Base-by-base conservation (phyloP, 1,140 invertebrate genomes). In the Drosophila grimshawi region DNA sequence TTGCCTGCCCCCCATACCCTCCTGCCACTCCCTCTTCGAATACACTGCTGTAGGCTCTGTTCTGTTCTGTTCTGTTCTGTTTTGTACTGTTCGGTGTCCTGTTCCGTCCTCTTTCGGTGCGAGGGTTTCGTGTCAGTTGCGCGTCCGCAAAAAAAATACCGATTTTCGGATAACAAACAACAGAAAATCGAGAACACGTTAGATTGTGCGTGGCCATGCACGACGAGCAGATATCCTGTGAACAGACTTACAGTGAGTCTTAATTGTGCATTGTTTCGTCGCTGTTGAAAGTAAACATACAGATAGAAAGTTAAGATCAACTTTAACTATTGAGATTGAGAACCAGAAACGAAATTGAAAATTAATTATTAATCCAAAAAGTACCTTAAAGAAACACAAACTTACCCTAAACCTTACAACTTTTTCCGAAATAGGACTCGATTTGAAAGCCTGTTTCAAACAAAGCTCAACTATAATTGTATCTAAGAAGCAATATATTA, bases 121-220 rank as follows among this genome's bases (percentile, higher is more conserved):
- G 19, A 55, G 67, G 62, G 70, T 71, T 86, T 81, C 82, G 80
- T 86, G 82, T 86, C 76, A 73, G 76, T 79, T 60, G 76, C 46
- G 70, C 82, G 81, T 86, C 81, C 78, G 69, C 81, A 85, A 86
- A 70, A 81, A 60, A 46, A 48, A 37, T 51, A 68, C 70, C 82
- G 79, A 82, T 86, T 86, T 82, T 86, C 37, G 71, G 64, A 79
- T 86, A 82, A 75, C 83, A 86, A 88, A 82, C 77, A 80, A 79
- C 76, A 41, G 68, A 65, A 62, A 76, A 60, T 27, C 67, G 61
- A 79, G 51, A 77, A 61, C 71, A 75, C 33, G 8, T 67, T 3
- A 0, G 35, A 33, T 43, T 43, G 10, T 35, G 41, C 3, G 3
- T 29, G n/a, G 0, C 3, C 8, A 49, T 27, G 27, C 29, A 2